These are phyloP conservation scores for Steinernema hermaphroditum DNA, from an alignment of 2,888 invertebrate species.

Conservation along the genomic window DNA sequence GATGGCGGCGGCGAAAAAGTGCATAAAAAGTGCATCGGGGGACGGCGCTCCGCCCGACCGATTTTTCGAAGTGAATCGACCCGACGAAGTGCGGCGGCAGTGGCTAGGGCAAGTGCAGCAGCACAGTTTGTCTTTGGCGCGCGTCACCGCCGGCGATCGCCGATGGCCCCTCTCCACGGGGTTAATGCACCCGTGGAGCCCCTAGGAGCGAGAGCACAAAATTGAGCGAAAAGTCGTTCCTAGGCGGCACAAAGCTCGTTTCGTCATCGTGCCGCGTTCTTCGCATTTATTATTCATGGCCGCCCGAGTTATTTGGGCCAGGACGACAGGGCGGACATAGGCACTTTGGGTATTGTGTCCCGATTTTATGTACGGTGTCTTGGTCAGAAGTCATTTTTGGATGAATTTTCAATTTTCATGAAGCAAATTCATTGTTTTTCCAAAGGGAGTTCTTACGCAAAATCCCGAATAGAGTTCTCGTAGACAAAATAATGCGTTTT, in stretches of 20 bases:
- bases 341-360: neutral
- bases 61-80: neutral
- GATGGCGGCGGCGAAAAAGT: neutral
- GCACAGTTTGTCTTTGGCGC: conserved; percentile 13
- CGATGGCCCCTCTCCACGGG: conserved; percentile 20
- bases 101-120: neutral
- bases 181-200: conserved; percentile 25
- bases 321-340: too few species aligned
- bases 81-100: neutral
- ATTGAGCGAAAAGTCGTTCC: neutral
- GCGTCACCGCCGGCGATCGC: neutral
- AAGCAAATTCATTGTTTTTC: neutral
- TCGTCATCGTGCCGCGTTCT: neutral
- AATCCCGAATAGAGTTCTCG: too few species aligned
- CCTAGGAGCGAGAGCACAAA: neutral
- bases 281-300: neutral
- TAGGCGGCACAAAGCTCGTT: too few species aligned
- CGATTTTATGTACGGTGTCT: neutral
- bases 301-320: too few species aligned
- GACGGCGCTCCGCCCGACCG: conserved; percentile 20
- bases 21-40: conserved; percentile 15
- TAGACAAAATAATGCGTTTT: too few species aligned
- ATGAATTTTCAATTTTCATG: neutral
- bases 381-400: neutral
- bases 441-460: too few species aligned